phyloP scores from a whole-genome alignment of 2,113 vertebrate genomes.

The Platanista minor region DNA sequence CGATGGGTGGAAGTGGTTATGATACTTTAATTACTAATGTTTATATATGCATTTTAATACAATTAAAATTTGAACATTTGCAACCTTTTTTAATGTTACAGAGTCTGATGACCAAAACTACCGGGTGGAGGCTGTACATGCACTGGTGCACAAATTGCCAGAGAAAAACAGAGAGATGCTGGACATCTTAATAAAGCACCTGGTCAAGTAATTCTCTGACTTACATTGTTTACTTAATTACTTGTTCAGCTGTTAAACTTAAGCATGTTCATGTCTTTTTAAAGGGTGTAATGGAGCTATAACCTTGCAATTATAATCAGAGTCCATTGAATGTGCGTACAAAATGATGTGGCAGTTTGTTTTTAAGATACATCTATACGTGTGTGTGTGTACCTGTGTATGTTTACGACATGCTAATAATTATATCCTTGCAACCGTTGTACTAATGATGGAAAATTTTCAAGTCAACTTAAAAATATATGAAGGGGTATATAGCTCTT shows the following conservation, averaged over 20 bases:
- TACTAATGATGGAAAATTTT: not conserved
- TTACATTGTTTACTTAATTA: not conserved
- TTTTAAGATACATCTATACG: not conserved
- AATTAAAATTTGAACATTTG: not conserved
- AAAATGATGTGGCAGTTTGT: not conserved
- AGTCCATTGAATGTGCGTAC: not conserved
- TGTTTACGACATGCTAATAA: not conserved
- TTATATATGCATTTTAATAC: not conserved
- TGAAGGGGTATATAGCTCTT: not conserved
- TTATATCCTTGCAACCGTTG: not conserved
- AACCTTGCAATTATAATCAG: not conserved
- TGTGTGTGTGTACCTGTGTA: not conserved
- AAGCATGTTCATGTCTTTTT: not conserved
- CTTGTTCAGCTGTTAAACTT: not conserved
- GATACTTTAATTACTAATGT: not conserved
- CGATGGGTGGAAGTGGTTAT: not conserved
- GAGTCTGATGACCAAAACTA: conserved; percentile 98
- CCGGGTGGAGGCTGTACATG: conserved; percentile 93
- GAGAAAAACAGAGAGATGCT: conserved; percentile 96
- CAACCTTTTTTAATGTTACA: conserved; percentile 70
- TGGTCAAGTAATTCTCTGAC: conserved; percentile 87
- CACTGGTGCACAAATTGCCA: conserved; percentile 92
- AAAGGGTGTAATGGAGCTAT: not conserved
- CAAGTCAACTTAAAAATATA: not conserved
- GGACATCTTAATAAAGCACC: conserved; percentile 94